Conservation (phyloP, 2,888 invertebrate genomes). For the Quadriops clusia region DNA sequence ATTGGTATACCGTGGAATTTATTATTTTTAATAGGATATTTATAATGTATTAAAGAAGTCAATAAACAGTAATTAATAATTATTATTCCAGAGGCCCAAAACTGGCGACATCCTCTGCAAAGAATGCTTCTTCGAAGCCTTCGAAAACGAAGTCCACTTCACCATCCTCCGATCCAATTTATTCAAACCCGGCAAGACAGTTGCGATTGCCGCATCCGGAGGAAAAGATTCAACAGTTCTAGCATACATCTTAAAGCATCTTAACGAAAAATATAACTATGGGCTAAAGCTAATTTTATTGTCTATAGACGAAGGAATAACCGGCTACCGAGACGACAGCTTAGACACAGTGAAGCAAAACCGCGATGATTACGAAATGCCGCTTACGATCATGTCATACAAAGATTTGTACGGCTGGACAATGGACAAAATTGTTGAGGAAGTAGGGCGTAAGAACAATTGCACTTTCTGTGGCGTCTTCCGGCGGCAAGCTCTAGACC, state of each 20-base stretch:
- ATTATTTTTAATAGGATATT: neutral
- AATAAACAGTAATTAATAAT: conserved; percentile 7
- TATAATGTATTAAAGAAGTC: neutral
- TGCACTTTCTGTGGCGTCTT: conserved; percentile 96
- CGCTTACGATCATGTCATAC: conserved; percentile 90
- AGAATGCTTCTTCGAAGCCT: conserved; percentile 86
- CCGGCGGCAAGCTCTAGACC: conserved; percentile 86
- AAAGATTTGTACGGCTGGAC: conserved; percentile 99
- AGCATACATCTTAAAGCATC: conserved; percentile 80
- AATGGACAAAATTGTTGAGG: conserved; percentile 93
- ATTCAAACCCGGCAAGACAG: conserved; percentile 72
- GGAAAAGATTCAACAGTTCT: conserved; percentile 97
- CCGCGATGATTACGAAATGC: conserved; percentile 83
- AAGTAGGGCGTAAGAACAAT: conserved; percentile 85
- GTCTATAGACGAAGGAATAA: conserved; percentile 98
- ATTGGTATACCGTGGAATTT: conserved; percentile 1
- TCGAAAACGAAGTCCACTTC: conserved; percentile 90
- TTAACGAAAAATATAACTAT: conserved; percentile 86
- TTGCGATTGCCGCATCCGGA: conserved; percentile 89
- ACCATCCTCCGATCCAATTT: conserved; percentile 74
- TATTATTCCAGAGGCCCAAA: conserved; percentile 64
- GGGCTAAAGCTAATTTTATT: conserved; percentile 79
- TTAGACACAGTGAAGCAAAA: conserved; percentile 93
- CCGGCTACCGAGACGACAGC: conserved; percentile 91
- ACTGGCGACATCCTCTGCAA: conserved; percentile 87